Base-by-base conservation (phyloP, 2,888 invertebrate genomes). In the Drosophila aldrichi region DNA sequence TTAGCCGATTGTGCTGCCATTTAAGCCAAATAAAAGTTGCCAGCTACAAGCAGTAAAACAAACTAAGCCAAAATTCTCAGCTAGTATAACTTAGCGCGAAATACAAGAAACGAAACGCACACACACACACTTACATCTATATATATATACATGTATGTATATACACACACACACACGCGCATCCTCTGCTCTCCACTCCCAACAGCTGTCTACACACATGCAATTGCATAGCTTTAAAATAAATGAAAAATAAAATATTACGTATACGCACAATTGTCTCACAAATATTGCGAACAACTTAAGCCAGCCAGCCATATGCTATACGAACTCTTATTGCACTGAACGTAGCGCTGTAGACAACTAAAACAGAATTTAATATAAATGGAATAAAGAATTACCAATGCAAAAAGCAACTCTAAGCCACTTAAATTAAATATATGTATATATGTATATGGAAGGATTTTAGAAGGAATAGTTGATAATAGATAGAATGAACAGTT, bases 241-340 rank as follows among this genome's bases (percentile, higher is more conserved):
- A 66, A 43, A 41, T 78, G 62, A 38, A 51, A 66, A 43, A 61
- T 64, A 22, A 57, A 66, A 69, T 79, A 75, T 78, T 75, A 43
- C 79, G 71, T 54, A 69, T 75, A 78, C 77, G 75, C 79, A 65
- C 68, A 74, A 59, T 68, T 65, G 70, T 55, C 59, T 64, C 48
- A 44, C 73, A 63, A 73, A 59, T 56, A 59, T 44, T 38, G 57
- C 73, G 29, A 29, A 44, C n/a, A 60, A 44, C 32, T 46, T 43
- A 36, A 51, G 32, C 60, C 44, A 22, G 29, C 52, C 44, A 57
- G 32, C 48, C 43, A 14, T 41, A 54, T 20, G 22, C 20, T 14
- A 40, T 43, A 56, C 61, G 44, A 58, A 57, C 20, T 54, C 7
- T 3, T 14, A 36, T 20, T 56, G 40, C 67, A 63, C 68, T 73